Evolutionary conservation across 2,113 vertebrate species (phyloP).

Genomic region (Solea senegalensis): DNA sequence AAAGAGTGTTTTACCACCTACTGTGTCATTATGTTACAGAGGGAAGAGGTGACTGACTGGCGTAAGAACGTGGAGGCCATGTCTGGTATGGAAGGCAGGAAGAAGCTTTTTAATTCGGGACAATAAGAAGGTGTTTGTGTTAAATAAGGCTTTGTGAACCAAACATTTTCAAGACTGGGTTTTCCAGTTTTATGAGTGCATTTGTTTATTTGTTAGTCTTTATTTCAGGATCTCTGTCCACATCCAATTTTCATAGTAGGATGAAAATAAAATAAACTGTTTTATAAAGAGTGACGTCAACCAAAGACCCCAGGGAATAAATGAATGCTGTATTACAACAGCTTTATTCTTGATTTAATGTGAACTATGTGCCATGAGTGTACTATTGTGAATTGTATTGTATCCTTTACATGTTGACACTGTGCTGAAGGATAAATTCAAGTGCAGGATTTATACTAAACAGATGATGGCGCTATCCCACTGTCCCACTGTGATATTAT

Average conservation of each 20-base stretch:
- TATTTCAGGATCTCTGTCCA: slow-evolving; percentile 16
- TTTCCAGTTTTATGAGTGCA: background rate
- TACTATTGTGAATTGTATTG: slow-evolving; percentile 14
- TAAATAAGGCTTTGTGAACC: background rate
- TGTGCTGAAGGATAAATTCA: background rate
- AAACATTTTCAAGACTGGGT: background rate
- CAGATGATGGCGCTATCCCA: slow-evolving; percentile 42
- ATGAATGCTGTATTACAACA: background rate
- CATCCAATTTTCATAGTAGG: slow-evolving; percentile 8
- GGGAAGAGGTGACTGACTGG: slow-evolving; percentile 82
- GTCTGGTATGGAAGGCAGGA: slow-evolving; percentile 84
- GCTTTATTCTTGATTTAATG: slow-evolving; percentile 8
- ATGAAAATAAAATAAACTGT: slow-evolving; percentile 26
- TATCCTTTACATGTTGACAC: background rate
- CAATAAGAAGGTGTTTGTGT: slow-evolving; percentile 25
- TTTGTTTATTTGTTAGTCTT: slow-evolving; percentile 1
- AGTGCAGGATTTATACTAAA: slow-evolving; percentile 34
- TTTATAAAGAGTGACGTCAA: slow-evolving; percentile 31
- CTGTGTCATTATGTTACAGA: slow-evolving; percentile 26
- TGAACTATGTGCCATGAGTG: slow-evolving; percentile 4
- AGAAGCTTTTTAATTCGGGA: slow-evolving; percentile 79
- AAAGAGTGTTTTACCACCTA: background rate
- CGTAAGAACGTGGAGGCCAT: slow-evolving; percentile 84
- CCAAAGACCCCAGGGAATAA: background rate
- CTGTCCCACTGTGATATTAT: slow-evolving; percentile 24